Percentiles rank a stretch among this genome's conserved stretches.
These are phyloP conservation scores for Chunga burmeisteri DNA, from an alignment of 2,113 vertebrate species.

Conservation along the genomic window DNA sequence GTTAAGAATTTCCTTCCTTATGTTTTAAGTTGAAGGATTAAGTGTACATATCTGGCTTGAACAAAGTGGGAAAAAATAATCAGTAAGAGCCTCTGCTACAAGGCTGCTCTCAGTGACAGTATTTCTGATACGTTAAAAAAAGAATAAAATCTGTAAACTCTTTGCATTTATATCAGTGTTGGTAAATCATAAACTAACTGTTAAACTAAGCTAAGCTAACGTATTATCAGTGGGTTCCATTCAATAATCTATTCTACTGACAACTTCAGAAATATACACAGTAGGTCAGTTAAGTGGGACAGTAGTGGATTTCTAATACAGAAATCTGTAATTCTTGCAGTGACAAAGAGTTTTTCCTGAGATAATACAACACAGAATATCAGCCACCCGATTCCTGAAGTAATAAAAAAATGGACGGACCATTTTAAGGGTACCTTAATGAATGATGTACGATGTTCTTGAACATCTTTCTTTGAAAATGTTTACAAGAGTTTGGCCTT, in stretches of 20 bases:
- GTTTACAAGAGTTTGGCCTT: background rate
- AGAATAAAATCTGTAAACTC: background rate
- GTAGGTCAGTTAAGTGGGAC: background rate
- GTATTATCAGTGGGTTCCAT: background rate
- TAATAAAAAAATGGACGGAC: background rate
- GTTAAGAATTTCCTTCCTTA: background rate
- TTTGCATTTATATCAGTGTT: background rate
- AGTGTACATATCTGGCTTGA: background rate
- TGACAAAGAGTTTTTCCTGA: background rate
- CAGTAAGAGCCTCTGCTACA: background rate
- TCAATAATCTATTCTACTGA: background rate
- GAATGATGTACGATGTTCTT: background rate
- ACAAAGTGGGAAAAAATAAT: background rate
- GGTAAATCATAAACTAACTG: background rate
- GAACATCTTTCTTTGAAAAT: background rate
- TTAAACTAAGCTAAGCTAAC: background rate
- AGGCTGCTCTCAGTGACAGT: background rate
- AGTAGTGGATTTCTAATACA: background rate
- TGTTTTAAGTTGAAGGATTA: background rate
- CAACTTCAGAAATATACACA: background rate
- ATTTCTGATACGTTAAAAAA: background rate
- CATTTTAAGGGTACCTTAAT: background rate
- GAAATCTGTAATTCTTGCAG: background rate
- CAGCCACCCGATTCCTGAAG: background rate
- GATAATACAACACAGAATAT: background rate